These are phyloP conservation scores for Xenopus petersii DNA, from an alignment of 2,797 vertebrate species.

Conservation along the genomic window DNA sequence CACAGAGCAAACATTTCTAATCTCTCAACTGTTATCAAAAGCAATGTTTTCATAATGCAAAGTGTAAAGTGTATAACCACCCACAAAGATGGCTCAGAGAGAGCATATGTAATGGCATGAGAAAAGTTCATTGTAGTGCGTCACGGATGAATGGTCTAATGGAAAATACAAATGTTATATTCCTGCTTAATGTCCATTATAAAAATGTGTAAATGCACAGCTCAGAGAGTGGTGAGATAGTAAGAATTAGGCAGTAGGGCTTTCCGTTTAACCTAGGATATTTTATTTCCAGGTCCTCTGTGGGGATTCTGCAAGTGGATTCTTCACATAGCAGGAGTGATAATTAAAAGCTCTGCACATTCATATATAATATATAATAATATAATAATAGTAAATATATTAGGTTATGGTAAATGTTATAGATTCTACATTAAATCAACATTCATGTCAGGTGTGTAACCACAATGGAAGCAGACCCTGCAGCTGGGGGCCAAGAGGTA, in stretches of 20 bases:
- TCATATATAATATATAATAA: neutral
- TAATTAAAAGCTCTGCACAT: conserved; percentile 32
- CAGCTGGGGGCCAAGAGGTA: no score
- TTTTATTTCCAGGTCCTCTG: conserved; percentile 37
- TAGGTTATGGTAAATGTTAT: neutral
- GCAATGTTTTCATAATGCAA: conserved; percentile 12
- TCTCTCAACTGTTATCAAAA: conserved; percentile 14
- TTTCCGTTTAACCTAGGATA: conserved; percentile 34
- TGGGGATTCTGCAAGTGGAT: conserved; percentile 38
- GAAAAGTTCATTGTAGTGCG: conserved; percentile 44
- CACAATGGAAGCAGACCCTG: no score
- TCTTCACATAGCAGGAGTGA: conserved; percentile 40
- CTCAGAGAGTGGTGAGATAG: conserved; percentile 30
- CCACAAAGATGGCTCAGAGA: conserved; percentile 34
- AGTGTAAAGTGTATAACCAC: conserved; percentile 24
- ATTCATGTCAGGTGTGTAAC: no score
- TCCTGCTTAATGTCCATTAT: conserved; percentile 47
- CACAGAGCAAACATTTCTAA: neutral
- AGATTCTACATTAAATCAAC: no score
- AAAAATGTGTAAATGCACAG: conserved; percentile 44
- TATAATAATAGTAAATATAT: neutral
- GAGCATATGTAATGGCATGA: conserved; percentile 35
- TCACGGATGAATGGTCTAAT: conserved; percentile 49
- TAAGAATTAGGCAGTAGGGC: conserved; percentile 35
- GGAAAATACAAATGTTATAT: conserved; percentile 50